Percentiles rank a stretch among this genome's conserved stretches.
Evolutionary conservation across 1,140 invertebrate genomes (phyloP).

Genomic region (Musca domestica): DNA sequence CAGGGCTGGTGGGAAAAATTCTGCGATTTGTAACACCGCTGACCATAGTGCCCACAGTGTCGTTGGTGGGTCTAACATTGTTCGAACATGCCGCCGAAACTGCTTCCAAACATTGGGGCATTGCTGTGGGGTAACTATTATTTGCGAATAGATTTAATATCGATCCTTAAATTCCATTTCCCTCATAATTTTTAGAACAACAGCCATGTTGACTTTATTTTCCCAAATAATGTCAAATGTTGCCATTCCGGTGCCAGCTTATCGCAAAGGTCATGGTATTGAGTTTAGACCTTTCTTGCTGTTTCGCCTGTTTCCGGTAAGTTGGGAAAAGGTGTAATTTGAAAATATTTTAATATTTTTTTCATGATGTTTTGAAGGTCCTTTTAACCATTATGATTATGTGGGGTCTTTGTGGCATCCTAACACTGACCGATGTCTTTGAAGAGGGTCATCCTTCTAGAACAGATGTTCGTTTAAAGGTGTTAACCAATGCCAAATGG

Average conservation of each 20-base stretch:
- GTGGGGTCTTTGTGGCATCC: conserved; percentile 74
- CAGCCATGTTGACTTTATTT: conserved; percentile 75
- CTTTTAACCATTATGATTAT: conserved; percentile 76
- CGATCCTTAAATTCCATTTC: neutral
- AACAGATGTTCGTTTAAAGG: conserved; percentile 74
- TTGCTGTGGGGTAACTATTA: conserved; percentile 67
- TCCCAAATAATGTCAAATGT: conserved; percentile 77
- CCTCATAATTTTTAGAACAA: conserved; percentile 65
- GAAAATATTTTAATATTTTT: neutral
- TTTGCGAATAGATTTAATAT: neutral
- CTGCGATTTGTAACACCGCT: conserved; percentile 75
- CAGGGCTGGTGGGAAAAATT: conserved; percentile 71
- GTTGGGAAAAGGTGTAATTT: conserved; percentile 31
- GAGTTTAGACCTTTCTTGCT: conserved; percentile 66
- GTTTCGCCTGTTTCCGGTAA: conserved; percentile 81
- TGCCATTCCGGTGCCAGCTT: conserved; percentile 64
- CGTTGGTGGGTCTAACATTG: conserved; percentile 74
- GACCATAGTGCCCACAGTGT: conserved; percentile 78
- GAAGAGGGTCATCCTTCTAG: conserved; percentile 69
- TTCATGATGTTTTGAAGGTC: conserved; percentile 59
- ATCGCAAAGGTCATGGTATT: conserved; percentile 61
- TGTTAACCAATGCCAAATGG: conserved; percentile 74
- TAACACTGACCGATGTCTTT: conserved; percentile 69
- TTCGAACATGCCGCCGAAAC: conserved; percentile 75
- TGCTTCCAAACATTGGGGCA: conserved; percentile 78